Evolutionary conservation across 2,113 vertebrate genomes (phyloP), one percentile per base, ranked within the genome.

Genomic region (Oncorhynchus mykiss): DNA sequence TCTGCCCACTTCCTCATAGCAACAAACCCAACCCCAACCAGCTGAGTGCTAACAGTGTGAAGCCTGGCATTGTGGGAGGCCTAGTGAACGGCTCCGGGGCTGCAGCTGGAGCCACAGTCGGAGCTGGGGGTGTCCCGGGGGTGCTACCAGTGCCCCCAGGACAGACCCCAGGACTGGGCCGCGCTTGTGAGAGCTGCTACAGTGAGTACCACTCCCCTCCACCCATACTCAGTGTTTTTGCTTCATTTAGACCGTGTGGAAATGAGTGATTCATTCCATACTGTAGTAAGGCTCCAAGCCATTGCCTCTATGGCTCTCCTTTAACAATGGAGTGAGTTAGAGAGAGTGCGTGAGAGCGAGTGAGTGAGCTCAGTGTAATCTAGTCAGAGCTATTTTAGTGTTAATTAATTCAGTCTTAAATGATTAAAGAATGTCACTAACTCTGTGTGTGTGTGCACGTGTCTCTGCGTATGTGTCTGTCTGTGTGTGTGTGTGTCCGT

Each of bases 1-100:
- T 62, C 59, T 22, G 59, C 59, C n/a, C 16, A 5, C 59, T 9
- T 62, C 24, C 87, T 80, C 78, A 16, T 91, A 99, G 97, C 86
- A 99, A 99, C 94, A 99, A 99, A 91, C 97, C 98, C 81, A 99
- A 98, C 82, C 98, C 97, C 29, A 99, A 99, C 94, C 97, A 99
- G 94, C 95, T 99, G 90, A 97, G 94, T 85, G 88, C 90, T 85
- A 97, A 94, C 92, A 97, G 86, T 34, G 84, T 95, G 75, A 99
- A 98, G 81, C 95, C 96, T 24, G 51, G 51, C 12, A 12, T 22
- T 67, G 22, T 62, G 59, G 20, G 20, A 22, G 93, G 95, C 71
- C 94, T 97, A 91, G 94, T 97, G 68, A 99, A 99, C 25, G 98
- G 98, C 51, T 54, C 51, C 7, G 71, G 48, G 25, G 16, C 76